Conservation (phyloP, 1,140 invertebrate species). For the Anastrepha ludens region DNA sequence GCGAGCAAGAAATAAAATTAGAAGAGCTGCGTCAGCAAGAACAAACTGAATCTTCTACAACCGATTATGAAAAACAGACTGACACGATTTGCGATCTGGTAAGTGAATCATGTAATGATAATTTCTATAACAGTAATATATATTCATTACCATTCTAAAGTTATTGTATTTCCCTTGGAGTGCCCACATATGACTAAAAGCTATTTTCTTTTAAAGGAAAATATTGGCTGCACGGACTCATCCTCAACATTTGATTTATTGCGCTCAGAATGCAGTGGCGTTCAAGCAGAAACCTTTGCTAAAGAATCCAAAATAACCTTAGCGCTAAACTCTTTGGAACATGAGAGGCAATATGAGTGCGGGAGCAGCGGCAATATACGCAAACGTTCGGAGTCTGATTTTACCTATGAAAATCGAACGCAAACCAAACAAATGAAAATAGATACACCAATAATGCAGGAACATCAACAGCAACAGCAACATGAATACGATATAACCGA, state of each 20-base stretch:
- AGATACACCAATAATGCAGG: neutral
- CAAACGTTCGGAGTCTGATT: neutral
- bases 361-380: slow-evolving; percentile 29
- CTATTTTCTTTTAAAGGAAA: neutral
- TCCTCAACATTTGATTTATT: slow-evolving; percentile 40
- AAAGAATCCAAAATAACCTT: slow-evolving; percentile 13
- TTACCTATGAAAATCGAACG: slow-evolving; percentile 20
- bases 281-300: neutral
- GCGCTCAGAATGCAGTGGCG: neutral
- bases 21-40: neutral
- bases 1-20: neutral
- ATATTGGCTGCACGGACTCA: slow-evolving; percentile 32
- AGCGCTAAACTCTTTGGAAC: neutral
- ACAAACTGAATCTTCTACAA: neutral
- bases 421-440: slow-evolving; percentile 57
- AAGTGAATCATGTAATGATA: neutral
- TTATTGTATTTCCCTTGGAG: too few relatives aligned
- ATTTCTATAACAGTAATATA: too few relatives aligned
- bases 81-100: slow-evolving; percentile 29
- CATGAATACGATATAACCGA: slow-evolving; percentile 41
- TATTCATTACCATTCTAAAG: too few relatives aligned
- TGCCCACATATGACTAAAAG: too few relatives aligned
- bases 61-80: slow-evolving; percentile 47
- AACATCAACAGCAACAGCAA: slow-evolving; percentile 7
- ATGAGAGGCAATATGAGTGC: slow-evolving; percentile 2